Conservation (phyloP, 2,888 invertebrate species). For the Tipula unca region DNA sequence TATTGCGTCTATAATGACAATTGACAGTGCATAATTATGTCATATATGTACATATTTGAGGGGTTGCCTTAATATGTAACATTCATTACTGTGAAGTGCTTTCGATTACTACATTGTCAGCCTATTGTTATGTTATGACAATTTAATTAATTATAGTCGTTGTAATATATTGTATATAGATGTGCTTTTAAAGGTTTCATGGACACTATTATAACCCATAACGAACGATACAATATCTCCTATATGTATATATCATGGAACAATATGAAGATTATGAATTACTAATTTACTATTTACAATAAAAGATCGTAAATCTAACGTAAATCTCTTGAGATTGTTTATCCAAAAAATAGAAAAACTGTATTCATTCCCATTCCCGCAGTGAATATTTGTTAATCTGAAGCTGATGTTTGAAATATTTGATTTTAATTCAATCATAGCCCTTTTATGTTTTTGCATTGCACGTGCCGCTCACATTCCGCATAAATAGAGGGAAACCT, state of each 20-base stretch:
- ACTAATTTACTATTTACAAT: neutral
- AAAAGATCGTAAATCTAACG: neutral
- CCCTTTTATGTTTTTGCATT: neutral
- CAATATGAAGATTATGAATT: neutral
- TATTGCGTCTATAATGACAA: constrained; percentile 1
- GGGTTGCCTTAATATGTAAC: neutral
- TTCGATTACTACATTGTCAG: neutral
- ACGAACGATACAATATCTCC: too few relatives aligned
- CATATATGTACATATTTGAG: neutral
- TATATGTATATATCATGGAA: neutral
- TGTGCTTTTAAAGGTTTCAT: neutral
- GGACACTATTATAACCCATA: neutral
- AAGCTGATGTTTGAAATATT: neutral
- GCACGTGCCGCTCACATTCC: neutral
- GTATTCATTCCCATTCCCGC: neutral
- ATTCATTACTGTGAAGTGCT: constrained; percentile 2
- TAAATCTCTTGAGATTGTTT: neutral
- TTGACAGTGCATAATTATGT: neutral
- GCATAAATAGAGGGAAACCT: neutral
- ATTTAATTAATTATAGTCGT: neutral
- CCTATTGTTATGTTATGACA: neutral
- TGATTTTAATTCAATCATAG: constrained; percentile 8
- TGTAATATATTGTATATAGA: neutral
- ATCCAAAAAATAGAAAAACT: neutral
- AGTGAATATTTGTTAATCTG: neutral